Evolutionary conservation across 2,888 invertebrate species (phyloP), one percentile per base, ranked within the genome.

Genomic region (Dryobota labecula): DNA sequence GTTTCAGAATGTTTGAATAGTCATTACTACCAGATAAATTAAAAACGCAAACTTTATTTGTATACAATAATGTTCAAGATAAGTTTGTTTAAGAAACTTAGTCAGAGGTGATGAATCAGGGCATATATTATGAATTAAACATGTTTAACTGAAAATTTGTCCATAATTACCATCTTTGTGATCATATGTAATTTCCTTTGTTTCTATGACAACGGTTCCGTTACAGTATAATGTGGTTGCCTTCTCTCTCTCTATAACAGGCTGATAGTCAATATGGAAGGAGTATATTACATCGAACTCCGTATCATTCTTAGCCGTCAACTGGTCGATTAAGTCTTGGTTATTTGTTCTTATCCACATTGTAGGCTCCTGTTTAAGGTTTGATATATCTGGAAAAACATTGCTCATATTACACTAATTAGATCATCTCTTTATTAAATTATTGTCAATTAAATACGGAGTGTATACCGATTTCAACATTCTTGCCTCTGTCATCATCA

Each of bases 131-230:
- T 57, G 11, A 41, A 27, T 41, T 27, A 27, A 41, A 27, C 7
- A 41, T 24, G 9, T n/a, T 61, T 53, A 33, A 45, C 20, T 30
- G 9, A 15, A 30, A 49, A 15, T n/a, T n/a, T 36, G 24, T 30
- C 38, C 4, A 43, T 47, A 43, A 24, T 77, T 80, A 86, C 86
- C 83, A 53, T 84, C 62, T 76, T 72, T 72, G 49, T 38, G 36
- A 45, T 72, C 43, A 77, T 78, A 77, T 38, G 72, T 70, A 15
- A 66, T 77, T 70, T 91, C 90, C 9, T 76, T 88, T 1, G 78
- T 70, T 63, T 91, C 91, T 79, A 90, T 89, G 56, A 91, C 69
- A 38, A 88, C 82, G 13, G 93, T 93, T 1, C 94, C 94, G 60
- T 94, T 93, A 1, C 91, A 84, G 61, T 87, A 87, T 38, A 90